Evolutionary conservation across 2,113 vertebrate species (phyloP).

Genomic region (Alces alces): DNA sequence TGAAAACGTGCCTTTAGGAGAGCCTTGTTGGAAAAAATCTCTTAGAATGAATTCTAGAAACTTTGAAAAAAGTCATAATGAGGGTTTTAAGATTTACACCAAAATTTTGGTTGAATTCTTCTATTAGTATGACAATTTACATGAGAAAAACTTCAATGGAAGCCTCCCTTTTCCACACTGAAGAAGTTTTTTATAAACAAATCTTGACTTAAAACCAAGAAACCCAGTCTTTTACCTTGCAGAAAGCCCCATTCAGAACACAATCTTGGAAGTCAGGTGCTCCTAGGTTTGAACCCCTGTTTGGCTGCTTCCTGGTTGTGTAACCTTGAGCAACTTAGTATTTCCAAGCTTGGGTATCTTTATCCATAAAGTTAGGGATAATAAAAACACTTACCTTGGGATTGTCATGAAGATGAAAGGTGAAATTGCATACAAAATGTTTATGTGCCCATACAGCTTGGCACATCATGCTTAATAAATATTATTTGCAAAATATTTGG

Average conservation of each 20-base stretch:
- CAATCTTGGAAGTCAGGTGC: background rate
- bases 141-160: background rate
- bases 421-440: background rate
- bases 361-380: background rate
- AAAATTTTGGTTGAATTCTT: conserved; percentile 27
- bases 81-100: conserved; percentile 4
- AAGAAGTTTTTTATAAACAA: background rate
- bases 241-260: background rate
- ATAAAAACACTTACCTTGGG: background rate
- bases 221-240: background rate
- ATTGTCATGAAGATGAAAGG: background rate
- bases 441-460: background rate
- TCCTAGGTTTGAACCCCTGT: background rate
- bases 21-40: background rate
- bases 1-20: conserved; percentile 27
- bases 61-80: conserved; percentile 28
- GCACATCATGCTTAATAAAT: background rate
- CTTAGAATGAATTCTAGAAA: conserved; percentile 26
- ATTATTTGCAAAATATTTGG: background rate
- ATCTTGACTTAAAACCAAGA: conserved; percentile 5
- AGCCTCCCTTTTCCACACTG: background rate
- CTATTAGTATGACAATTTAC: background rate
- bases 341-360: background rate
- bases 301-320: background rate
- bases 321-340: background rate